These are phyloP conservation scores for Tiaroga cobitis DNA, from an alignment of 2,797 vertebrate species.

Conservation along the genomic window DNA sequence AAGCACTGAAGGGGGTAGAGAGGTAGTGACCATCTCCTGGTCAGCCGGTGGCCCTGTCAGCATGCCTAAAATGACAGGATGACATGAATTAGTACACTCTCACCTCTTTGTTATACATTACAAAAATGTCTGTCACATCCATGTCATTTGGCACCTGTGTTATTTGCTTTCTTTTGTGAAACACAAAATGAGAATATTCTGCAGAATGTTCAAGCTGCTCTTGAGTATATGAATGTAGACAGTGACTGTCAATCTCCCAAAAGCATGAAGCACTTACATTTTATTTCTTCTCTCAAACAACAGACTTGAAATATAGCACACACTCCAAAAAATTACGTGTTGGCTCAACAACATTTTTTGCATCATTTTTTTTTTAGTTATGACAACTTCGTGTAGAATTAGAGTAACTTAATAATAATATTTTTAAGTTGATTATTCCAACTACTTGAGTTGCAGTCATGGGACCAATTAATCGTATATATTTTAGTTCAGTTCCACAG, in stretches of 20 bases:
- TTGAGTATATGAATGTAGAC: not conserved
- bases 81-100: not conserved
- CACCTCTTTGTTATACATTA: not conserved
- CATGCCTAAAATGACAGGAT: conserved; percentile 36
- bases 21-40: conserved; percentile 37
- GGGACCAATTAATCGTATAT: too few relatives aligned
- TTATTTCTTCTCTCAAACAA: not conserved
- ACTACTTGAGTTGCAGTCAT: too few relatives aligned
- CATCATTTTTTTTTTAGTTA: too few relatives aligned
- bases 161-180: not conserved
- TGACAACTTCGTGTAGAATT: too few relatives aligned
- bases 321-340: too few relatives aligned
- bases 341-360: too few relatives aligned
- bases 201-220: not conserved
- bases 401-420: too few relatives aligned
- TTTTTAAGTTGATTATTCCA: too few relatives aligned
- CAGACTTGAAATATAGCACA: too few relatives aligned
- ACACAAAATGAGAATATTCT: conserved; percentile 5
- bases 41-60: conserved; percentile 65
- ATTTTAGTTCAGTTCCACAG: too few relatives aligned
- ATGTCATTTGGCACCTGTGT: not conserved
- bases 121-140: not conserved
- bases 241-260: not conserved
- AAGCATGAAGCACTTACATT: not conserved
- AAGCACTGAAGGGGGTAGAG: conserved; percentile 54